Conservation (phyloP, 2,113 vertebrate genomes). For the Acrocephalus kingi region DNA sequence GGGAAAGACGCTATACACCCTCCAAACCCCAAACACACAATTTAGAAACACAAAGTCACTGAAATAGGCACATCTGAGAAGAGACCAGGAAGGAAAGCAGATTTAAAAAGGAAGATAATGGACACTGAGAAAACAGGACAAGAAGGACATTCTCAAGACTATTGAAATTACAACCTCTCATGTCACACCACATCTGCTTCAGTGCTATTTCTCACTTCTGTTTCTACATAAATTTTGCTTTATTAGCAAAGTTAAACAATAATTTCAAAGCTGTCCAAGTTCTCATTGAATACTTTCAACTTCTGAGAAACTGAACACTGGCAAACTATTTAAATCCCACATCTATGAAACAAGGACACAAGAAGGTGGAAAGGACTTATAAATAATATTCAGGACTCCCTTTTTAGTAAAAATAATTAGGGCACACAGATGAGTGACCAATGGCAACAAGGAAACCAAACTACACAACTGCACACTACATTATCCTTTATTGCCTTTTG, state of each 20-base stretch:
- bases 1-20: background rate
- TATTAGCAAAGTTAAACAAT: background rate
- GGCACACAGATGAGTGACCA: background rate
- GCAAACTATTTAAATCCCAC: background rate
- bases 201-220: background rate
- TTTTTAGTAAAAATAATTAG: constrained; percentile 35
- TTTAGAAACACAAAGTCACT: background rate
- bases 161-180: background rate
- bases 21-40: background rate
- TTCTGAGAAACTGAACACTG: background rate
- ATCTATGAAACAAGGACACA: background rate
- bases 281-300: background rate
- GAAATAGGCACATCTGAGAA: background rate
- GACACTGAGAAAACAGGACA: background rate
- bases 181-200: background rate
- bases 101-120: background rate
- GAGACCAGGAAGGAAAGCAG: background rate
- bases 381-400: background rate
- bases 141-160: background rate
- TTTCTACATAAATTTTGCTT: background rate
- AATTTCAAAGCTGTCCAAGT: background rate
- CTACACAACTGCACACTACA: background rate
- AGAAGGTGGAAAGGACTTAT: background rate
- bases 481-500: background rate
- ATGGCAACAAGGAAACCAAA: background rate